Evolutionary conservation across 2,888 invertebrate species (phyloP).

Genomic region (Cheilosia vulpina): DNA sequence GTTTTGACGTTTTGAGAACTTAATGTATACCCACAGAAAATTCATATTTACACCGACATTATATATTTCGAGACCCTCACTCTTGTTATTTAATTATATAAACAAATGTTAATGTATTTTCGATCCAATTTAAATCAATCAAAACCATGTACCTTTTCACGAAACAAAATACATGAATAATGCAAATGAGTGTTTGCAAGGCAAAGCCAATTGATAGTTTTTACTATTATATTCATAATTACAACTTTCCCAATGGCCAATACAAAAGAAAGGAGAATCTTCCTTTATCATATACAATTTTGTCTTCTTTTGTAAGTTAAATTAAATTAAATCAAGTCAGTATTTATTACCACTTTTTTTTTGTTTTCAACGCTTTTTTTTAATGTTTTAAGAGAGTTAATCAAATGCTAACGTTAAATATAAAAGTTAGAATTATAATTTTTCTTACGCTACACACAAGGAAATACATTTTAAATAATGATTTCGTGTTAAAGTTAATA

Average conservation of each 20-base stretch:
- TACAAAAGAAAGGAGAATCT: slow-evolving; percentile 4
- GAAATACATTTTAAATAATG: neutral
- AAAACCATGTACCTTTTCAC: slow-evolving; percentile 31
- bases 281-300: slow-evolving; percentile 28
- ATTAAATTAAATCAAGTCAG: slow-evolving; percentile 45
- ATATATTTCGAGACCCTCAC: neutral
- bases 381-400: neutral
- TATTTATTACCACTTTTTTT: slow-evolving; percentile 53
- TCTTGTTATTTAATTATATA: slow-evolving; percentile 14
- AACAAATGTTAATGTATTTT: slow-evolving; percentile 28
- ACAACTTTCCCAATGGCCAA: slow-evolving; percentile 16
- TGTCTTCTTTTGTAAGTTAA: slow-evolving; percentile 31
- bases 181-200: slow-evolving; percentile 3
- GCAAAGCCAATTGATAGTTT: slow-evolving; percentile 9
- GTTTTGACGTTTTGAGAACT: slow-evolving; percentile 9
- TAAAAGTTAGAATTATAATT: slow-evolving; percentile 1
- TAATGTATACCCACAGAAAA: slow-evolving; percentile 27
- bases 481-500: slow-evolving; percentile 5
- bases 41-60: slow-evolving; percentile 24
- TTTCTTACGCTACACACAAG: neutral
- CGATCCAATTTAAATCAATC: slow-evolving; percentile 22
- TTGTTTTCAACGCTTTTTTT: slow-evolving; percentile 9
- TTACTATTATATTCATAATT: neutral
- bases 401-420: neutral
- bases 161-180: slow-evolving; percentile 4